Evolutionary conservation across 35 echinoderm and acorn worm genomes (phyloP).

Genomic region (Patiria miniata): DNA sequence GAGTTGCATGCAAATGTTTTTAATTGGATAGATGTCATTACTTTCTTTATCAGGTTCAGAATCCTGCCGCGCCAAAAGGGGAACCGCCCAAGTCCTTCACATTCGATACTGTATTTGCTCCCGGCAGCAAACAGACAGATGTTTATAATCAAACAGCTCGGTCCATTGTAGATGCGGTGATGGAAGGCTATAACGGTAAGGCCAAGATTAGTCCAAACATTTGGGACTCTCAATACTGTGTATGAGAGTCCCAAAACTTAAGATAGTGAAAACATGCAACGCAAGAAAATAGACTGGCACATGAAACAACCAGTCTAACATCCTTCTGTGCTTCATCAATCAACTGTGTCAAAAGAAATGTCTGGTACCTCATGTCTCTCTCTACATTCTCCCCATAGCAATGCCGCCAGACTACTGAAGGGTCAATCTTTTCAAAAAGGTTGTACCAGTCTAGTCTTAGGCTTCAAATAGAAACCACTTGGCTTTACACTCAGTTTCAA

Average conservation of each 20-base stretch:
- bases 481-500: no score
- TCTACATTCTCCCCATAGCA: no score
- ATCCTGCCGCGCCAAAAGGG: slow-evolving; percentile 72
- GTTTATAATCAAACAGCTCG: slow-evolving; percentile 98
- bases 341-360: no score
- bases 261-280: no score
- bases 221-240: not conserved
- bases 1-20: not conserved
- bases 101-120: slow-evolving; percentile 93
- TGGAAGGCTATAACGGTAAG: slow-evolving; percentile 99
- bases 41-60: slow-evolving; percentile 42
- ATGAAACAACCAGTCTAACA: not conserved
- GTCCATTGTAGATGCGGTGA: slow-evolving; percentile 93
- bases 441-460: no score
- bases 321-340: not conserved
- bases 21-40: not conserved
- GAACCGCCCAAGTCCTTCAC: slow-evolving; percentile 95
- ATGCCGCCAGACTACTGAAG: no score
- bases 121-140: slow-evolving; percentile 87
- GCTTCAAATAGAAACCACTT: no score
- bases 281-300: no score
- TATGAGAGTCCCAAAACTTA: not conserved
- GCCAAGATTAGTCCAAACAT: not conserved
- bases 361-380: no score
- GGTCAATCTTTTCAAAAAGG: no score